A percentile compares a stretch with the other conserved stretches of the same genome.
Evolutionary conservation across 2,113 vertebrate species (phyloP).

Genomic region (Cynocephalus volans): DNA sequence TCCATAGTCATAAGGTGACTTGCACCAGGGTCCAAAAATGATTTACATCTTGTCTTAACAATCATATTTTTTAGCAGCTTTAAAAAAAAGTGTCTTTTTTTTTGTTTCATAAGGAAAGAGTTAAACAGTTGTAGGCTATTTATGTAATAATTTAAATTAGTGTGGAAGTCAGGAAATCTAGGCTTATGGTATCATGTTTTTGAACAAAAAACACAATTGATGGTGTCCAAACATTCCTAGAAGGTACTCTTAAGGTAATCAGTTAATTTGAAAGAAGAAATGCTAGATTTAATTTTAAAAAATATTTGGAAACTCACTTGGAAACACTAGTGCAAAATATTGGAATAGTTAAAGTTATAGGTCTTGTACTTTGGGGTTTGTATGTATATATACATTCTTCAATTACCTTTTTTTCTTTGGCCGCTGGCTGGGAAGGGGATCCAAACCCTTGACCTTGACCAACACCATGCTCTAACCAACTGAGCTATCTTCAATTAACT

Average conservation of each 20-base stretch:
- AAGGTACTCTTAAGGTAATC: slow-evolving; percentile 14
- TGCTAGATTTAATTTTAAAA: slow-evolving; percentile 54
- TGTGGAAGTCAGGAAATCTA: slow-evolving; percentile 45
- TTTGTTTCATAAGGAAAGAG: neutral
- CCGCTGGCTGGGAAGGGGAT: too few species aligned
- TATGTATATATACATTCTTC: neutral
- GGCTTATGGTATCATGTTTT: neutral
- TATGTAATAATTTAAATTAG: slow-evolving; percentile 37
- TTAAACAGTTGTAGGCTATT: neutral
- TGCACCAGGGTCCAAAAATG: neutral
- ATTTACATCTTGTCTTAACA: neutral
- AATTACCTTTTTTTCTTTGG: neutral
- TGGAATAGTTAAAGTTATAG: slow-evolving; percentile 6
- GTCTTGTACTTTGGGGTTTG: slow-evolving; percentile 14
- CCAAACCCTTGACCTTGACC: too few species aligned
- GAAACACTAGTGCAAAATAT: slow-evolving; percentile 31
- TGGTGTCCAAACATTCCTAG: slow-evolving; percentile 5
- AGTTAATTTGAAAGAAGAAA: slow-evolving; percentile 61
- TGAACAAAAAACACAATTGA: slow-evolving; percentile 24
- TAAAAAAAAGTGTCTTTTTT: neutral
- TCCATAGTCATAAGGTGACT: neutral
- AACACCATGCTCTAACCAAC: too few species aligned
- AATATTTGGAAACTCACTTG: slow-evolving; percentile 35
- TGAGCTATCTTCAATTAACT: neutral
- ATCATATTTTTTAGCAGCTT: neutral